phyloP scores from a whole-genome alignment of 2,888 invertebrate species.

The Lottia gigantea region DNA sequence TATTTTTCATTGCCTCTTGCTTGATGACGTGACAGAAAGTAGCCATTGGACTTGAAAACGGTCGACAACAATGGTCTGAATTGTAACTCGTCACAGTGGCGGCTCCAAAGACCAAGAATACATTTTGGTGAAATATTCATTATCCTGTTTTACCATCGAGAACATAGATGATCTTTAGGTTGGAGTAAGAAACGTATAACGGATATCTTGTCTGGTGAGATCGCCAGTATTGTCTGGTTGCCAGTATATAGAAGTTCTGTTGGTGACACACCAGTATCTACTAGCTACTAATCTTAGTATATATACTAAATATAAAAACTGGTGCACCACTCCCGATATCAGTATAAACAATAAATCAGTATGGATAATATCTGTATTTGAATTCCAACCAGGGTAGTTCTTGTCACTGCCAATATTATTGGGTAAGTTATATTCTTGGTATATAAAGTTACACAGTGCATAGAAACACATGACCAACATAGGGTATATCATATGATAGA shows the following conservation, averaged over 20 bases:
- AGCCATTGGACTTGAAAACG: too few species aligned
- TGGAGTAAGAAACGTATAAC: background rate
- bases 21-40: too few species aligned
- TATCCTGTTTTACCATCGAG: too few species aligned
- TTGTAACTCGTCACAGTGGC: too few species aligned
- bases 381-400: background rate
- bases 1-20: too few species aligned
- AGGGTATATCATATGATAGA: background rate
- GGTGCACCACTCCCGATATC: background rate
- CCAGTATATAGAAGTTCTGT: slow-evolving; percentile 5
- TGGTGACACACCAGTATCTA: background rate
- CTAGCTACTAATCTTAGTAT: background rate
- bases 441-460: background rate
- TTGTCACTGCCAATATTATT: background rate
- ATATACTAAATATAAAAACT: background rate
- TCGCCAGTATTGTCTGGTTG: background rate
- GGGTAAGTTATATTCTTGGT: background rate
- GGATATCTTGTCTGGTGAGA: background rate
- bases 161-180: background rate
- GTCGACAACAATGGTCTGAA: too few species aligned
- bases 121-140: too few species aligned
- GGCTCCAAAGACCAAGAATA: too few species aligned
- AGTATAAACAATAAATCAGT: background rate
- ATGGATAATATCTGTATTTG: background rate
- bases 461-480: background rate